A percentile compares a stretch with the other conserved stretches of the same genome.
Conservation (phyloP, 2,113 vertebrate species). For the Fukomys damarensis region DNA sequence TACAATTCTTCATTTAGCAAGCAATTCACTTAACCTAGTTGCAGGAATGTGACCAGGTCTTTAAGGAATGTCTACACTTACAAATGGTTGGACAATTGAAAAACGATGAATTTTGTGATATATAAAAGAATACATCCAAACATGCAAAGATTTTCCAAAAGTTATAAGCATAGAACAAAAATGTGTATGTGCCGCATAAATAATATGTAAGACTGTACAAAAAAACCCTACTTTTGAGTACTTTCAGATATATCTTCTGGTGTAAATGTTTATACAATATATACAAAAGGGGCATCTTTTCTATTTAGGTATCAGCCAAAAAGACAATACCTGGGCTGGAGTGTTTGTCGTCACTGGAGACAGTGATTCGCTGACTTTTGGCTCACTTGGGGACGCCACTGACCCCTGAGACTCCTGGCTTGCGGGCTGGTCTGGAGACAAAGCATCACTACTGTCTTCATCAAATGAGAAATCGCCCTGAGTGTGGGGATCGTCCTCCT, state of each 20-base stretch:
- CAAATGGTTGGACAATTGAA: not conserved
- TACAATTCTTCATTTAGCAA: not conserved
- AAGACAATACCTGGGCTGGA: conserved; percentile 85
- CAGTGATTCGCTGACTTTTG: conserved; percentile 88
- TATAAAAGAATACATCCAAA: not conserved
- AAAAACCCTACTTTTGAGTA: not conserved
- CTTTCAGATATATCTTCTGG: not conserved
- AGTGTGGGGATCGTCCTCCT: conserved; percentile 93
- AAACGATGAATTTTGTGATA: not conserved
- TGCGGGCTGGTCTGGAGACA: conserved; percentile 97
- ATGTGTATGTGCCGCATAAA: not conserved
- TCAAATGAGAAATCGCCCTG: conserved; percentile 93
- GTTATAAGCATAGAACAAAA: conserved; percentile 34
- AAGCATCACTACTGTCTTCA: conserved; percentile 96
- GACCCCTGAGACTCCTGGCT: conserved; percentile 97
- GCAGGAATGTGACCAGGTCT: not conserved
- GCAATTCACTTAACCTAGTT: not conserved
- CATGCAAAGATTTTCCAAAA: not conserved
- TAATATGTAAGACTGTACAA: not conserved
- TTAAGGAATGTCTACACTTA: not conserved
- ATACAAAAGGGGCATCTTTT: not conserved
- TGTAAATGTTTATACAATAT: not conserved
- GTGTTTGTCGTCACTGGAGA: conserved; percentile 86
- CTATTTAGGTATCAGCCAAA: not conserved
- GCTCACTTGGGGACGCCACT: conserved; percentile 92